Conservation (phyloP, 2,113 vertebrate genomes). For the Seriola aureovittata region DNA sequence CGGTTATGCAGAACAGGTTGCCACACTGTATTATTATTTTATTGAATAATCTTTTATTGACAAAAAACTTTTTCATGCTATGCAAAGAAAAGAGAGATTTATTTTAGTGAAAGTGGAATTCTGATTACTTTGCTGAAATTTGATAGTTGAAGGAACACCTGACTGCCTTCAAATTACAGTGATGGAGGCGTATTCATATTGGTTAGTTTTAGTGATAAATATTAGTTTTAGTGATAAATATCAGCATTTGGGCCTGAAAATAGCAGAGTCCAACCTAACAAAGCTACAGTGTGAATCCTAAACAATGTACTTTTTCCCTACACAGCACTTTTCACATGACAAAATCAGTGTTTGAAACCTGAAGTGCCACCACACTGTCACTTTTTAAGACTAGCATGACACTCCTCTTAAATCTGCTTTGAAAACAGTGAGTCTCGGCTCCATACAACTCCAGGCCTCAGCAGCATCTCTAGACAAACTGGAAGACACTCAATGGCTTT, state of each 20-base stretch:
- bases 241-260: too few relatives aligned
- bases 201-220: not conserved
- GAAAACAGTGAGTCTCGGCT: not conserved
- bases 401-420: not conserved
- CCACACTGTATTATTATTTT: not conserved
- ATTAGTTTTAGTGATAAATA: too few relatives aligned
- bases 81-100: not conserved
- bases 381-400: not conserved
- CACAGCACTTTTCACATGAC: not conserved
- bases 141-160: not conserved
- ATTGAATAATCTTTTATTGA: not conserved
- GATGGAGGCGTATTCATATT: not conserved
- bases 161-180: not conserved
- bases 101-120: slow-evolving; percentile 5
- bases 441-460: not conserved
- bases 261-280: not conserved
- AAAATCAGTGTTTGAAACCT: not conserved
- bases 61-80: not conserved
- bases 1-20: not conserved
- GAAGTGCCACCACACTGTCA: not conserved
- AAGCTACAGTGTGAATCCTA: not conserved
- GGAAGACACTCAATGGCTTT: not conserved
- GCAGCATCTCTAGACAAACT: not conserved
- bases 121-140: not conserved
- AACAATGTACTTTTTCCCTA: not conserved